These are phyloP conservation scores for Chydorus sphaericus DNA, from an alignment of 2,888 invertebrate genomes.

Conservation along the genomic window DNA sequence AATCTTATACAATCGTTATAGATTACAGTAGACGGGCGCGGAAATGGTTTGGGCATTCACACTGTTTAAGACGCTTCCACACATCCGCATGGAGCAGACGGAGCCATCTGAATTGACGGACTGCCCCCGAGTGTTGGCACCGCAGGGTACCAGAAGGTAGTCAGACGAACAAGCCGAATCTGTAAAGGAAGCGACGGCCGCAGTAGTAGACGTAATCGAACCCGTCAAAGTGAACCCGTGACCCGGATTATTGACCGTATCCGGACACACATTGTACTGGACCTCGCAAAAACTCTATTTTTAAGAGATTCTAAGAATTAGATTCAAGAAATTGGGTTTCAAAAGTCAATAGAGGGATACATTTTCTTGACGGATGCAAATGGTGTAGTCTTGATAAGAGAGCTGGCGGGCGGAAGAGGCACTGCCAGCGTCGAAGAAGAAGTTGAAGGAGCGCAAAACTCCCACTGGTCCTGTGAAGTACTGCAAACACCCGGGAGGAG, in stretches of 20 bases:
- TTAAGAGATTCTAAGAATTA: neutral
- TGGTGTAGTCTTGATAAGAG: slow-evolving; percentile 23
- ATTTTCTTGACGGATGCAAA: slow-evolving; percentile 19
- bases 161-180: slow-evolving; percentile 50
- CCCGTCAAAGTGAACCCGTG: slow-evolving; percentile 9
- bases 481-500: slow-evolving; percentile 22
- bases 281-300: slow-evolving; percentile 7
- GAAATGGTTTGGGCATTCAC: neutral
- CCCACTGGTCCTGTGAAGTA: slow-evolving; percentile 22
- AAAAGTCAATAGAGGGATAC: slow-evolving; percentile 6
- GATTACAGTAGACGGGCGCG: slow-evolving; percentile 1
- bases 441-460: slow-evolving; percentile 23
- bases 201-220: slow-evolving; percentile 27
- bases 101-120: slow-evolving; percentile 2
- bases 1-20: neutral
- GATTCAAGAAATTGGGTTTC: neutral
- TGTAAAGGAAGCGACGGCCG: slow-evolving; percentile 38
- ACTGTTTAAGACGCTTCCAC: slow-evolving; percentile 9
- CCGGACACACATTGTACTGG: slow-evolving; percentile 9
- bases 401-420: slow-evolving; percentile 21
- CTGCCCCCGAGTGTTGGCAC: neutral
- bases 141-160: slow-evolving; percentile 52
- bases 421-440: slow-evolving; percentile 19
- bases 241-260: slow-evolving; percentile 8
- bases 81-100: slow-evolving; percentile 8